Evolutionary conservation across 1,140 invertebrate species (phyloP).

Genomic region (Mycetomoellerius zeteki): DNA sequence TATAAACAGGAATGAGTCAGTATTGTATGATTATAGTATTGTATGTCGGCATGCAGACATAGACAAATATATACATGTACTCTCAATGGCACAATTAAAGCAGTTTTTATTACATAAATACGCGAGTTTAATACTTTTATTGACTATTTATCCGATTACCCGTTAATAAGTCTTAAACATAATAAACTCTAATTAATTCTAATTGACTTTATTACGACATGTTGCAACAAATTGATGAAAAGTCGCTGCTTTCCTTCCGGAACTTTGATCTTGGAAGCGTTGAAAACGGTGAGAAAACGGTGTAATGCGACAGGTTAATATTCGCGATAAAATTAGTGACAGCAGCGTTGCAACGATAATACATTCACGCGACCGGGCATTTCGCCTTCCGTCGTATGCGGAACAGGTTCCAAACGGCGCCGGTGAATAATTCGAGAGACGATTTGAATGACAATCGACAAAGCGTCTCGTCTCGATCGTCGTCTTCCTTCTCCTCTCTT

Average conservation of each 20-base stretch:
- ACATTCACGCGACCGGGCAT: conserved; percentile 57
- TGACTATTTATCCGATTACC: too few relatives aligned
- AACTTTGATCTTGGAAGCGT: background rate
- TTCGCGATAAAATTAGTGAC: conserved; percentile 67
- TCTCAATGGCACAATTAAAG: too few relatives aligned
- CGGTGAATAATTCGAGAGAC: conserved; percentile 67
- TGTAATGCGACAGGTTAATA: conserved; percentile 43
- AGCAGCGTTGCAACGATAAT: conserved; percentile 58
- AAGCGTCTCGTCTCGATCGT: conserved; percentile 52
- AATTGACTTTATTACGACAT: background rate
- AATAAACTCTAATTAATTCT: background rate
- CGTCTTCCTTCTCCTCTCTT: conserved; percentile 26
- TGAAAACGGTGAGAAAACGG: background rate
- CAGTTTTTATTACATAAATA: too few relatives aligned
- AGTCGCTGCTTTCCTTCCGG: background rate
- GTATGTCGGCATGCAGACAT: too few relatives aligned
- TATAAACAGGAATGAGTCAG: too few relatives aligned
- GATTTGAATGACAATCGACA: conserved; percentile 72
- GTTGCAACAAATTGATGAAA: background rate
- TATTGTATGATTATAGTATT: too few relatives aligned
- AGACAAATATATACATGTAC: too few relatives aligned
- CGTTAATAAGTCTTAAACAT: background rate
- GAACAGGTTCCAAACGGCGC: conserved; percentile 60
- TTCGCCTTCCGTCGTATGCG: conserved; percentile 31
- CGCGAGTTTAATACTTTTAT: too few relatives aligned